Evolutionary conservation across 2,888 invertebrate species (phyloP), one percentile per base, ranked within the genome.

Genomic region (Exephanes ischioxanthus): DNA sequence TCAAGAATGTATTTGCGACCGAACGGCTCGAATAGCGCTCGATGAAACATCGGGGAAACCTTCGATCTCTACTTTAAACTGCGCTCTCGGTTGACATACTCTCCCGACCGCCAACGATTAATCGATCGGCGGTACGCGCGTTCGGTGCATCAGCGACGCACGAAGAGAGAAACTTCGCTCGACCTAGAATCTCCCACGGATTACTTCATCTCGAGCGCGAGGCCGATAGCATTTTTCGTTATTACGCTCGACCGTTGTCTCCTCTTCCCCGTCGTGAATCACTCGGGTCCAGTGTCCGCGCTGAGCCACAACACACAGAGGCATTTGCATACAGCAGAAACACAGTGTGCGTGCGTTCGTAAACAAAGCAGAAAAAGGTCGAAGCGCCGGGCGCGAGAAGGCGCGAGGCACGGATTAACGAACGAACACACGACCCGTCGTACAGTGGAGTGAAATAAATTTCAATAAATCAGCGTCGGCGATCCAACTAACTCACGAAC

Each of bases 181-280:
- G 78, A 78, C 78, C 84, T 75, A 78, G 73, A 85, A 81, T 77
- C 79, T 63, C 61, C 30, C 1, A 26, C 33, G 61, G 78, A 78
- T 77, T 72, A 76, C 41, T 68, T 68, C 22, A 51, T 75, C 71
- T 71, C 48, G 72, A 73, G 61, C 30, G 30, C 19, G 71, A 84
- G 80, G 67, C 61, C 79, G 70, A 79, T 82, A 30, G 70, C 78
- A 82, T 85, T 85, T 61, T 85, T 82, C 78, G 78, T 71, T 70
- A 85, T 85, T 85, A 55, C 58, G 30, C 61, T 45, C 48, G 26
- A 33, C 45, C 61, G 37, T n/a, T 9, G 6, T 22, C 48, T 55
- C 72, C n/a, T 80, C 76, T 45, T 80, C 67, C 61, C 72, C 67
- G 33, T 71, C 76, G 76, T 84, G 80, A 80, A 84, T 81, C 80